A percentile compares a stretch with the other conserved stretches of the same genome.
Conservation (phyloP, 2,113 vertebrate species). For the Azemiops feae region DNA sequence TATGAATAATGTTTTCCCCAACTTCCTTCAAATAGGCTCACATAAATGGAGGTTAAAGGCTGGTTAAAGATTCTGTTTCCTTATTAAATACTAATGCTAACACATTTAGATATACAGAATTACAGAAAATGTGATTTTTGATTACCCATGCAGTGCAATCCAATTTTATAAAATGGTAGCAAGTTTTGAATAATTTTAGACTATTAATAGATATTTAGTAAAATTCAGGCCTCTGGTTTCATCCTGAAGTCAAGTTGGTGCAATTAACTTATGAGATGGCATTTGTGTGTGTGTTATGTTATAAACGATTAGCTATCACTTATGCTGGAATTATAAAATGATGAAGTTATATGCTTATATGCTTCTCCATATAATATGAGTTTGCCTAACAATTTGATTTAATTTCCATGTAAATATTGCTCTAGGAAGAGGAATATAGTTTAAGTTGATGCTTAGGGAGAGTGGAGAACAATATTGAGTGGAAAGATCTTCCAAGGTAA, state of each 20-base stretch:
- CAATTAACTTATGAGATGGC: background rate
- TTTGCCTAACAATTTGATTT: background rate
- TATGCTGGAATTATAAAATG: background rate
- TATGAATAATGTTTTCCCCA: background rate
- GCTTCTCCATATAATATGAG: background rate
- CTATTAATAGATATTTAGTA: background rate
- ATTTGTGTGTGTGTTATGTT: background rate
- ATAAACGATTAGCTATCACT: background rate
- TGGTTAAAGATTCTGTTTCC: background rate
- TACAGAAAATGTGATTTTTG: background rate
- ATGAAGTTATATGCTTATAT: background rate
- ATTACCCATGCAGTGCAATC: background rate
- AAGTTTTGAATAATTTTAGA: background rate
- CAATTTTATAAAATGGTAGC: background rate
- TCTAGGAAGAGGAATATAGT: background rate
- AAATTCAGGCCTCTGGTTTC: background rate
- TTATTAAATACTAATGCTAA: background rate
- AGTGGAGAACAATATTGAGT: background rate
- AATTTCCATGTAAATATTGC: background rate
- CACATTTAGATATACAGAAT: background rate
- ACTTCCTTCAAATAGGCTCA: background rate
- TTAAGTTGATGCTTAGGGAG: background rate
- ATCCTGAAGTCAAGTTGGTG: background rate
- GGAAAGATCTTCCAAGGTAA: background rate
- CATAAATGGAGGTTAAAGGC: background rate